These are phyloP conservation scores for Xenentodon cancila DNA, from an alignment of 2,797 vertebrate genomes.

Conservation along the genomic window DNA sequence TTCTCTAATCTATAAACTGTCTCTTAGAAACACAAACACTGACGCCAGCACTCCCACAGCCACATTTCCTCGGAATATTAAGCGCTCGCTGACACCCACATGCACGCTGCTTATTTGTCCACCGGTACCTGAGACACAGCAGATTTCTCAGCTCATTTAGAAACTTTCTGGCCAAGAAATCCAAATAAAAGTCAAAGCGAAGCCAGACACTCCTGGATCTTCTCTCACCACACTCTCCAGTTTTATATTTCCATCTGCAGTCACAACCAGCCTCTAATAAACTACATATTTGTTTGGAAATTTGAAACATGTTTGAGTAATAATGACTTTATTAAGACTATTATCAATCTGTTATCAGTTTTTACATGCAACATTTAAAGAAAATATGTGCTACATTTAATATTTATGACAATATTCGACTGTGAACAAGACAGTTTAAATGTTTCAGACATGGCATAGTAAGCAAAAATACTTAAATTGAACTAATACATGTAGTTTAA, in stretches of 20 bases:
- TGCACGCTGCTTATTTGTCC: too few species aligned
- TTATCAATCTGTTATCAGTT: slow-evolving; percentile 31
- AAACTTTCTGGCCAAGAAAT: too few species aligned
- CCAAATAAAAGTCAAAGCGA: too few species aligned
- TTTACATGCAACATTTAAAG: slow-evolving; percentile 55
- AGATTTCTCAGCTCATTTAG: too few species aligned
- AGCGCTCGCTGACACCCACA: too few species aligned
- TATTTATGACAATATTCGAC: slow-evolving; percentile 22
- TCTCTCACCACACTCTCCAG: too few species aligned
- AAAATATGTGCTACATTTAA: slow-evolving; percentile 29
- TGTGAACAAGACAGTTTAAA: slow-evolving; percentile 1
- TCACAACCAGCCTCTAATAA: too few species aligned
- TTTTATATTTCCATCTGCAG: too few species aligned
- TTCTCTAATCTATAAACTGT: slow-evolving; percentile 9
- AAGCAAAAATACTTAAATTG: neutral
- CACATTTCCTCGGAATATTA: slow-evolving; percentile 5
- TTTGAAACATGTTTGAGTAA: slow-evolving; percentile 21
- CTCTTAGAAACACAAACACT: slow-evolving; percentile 32
- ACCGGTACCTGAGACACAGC: too few species aligned
- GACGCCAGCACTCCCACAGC: slow-evolving; percentile 3
- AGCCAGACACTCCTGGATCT: too few species aligned
- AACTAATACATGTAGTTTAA: slow-evolving; percentile 27
- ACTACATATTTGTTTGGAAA: too few species aligned
- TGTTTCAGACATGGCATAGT: neutral
- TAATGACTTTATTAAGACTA: slow-evolving; percentile 73